Conservation (phyloP, 1,140 invertebrate genomes). For the Halyomorpha halys region DNA sequence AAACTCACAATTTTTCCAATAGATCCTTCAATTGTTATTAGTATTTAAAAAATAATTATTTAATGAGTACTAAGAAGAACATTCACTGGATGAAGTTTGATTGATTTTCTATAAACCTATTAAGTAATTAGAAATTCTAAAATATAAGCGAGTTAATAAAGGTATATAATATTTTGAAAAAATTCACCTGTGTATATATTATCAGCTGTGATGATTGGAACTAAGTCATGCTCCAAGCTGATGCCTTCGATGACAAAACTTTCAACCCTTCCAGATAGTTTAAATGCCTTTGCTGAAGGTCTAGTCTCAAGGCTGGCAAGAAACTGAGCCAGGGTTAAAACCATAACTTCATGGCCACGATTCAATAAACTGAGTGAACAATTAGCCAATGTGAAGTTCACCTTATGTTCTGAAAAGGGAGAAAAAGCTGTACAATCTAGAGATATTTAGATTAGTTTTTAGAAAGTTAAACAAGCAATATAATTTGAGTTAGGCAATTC, state of each 20-base stretch:
- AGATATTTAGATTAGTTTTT: background rate
- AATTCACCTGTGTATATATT: constrained; percentile 49
- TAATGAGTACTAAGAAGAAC: too few relatives aligned
- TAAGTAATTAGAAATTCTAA: too few relatives aligned
- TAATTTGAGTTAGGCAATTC: background rate
- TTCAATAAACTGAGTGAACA: constrained; percentile 58
- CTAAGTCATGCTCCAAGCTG: constrained; percentile 59
- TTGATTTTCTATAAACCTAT: too few relatives aligned
- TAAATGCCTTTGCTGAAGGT: constrained; percentile 56
- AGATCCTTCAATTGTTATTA: too few relatives aligned
- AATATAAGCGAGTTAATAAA: too few relatives aligned
- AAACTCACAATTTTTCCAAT: too few relatives aligned
- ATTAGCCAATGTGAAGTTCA: constrained; percentile 67
- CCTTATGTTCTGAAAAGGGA: constrained; percentile 52
- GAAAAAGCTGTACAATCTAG: background rate
- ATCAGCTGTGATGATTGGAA: constrained; percentile 59
- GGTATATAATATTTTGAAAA: too few relatives aligned
- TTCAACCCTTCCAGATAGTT: constrained; percentile 61
- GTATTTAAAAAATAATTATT: too few relatives aligned
- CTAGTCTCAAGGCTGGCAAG: constrained; percentile 59
- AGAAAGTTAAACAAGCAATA: background rate
- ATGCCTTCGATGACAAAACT: constrained; percentile 68
- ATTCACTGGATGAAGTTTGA: too few relatives aligned
- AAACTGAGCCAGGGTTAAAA: constrained; percentile 62
- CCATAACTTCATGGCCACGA: constrained; percentile 57